Evolutionary conservation across 2,113 vertebrate species (phyloP).

Genomic region (Daboia siamensis): DNA sequence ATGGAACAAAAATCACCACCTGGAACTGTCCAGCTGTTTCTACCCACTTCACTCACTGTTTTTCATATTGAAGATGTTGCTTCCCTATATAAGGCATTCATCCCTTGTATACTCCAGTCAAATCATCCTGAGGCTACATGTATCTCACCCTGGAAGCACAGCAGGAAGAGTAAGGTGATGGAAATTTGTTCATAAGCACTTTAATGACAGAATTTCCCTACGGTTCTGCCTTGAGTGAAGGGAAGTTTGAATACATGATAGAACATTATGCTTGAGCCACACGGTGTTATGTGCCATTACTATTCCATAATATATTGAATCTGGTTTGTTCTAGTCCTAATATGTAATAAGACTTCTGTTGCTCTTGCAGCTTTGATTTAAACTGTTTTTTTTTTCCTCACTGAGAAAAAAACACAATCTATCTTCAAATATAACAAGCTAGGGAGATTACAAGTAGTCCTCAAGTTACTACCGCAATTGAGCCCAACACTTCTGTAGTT

Average conservation of each 20-base stretch:
- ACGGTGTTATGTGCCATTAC: background rate
- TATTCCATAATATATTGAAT: slow-evolving; percentile 17
- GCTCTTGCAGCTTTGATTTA: slow-evolving; percentile 10
- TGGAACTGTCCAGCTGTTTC: background rate
- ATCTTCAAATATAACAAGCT: background rate
- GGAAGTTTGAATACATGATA: too few species aligned
- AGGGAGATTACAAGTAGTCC: background rate
- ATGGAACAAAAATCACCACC: background rate
- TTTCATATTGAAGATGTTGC: background rate
- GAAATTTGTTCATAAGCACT: background rate
- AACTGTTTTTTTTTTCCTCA: background rate
- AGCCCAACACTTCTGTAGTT: background rate
- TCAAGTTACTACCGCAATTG: background rate
- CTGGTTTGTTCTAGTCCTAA: background rate
- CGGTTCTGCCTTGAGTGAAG: background rate
- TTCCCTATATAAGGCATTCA: background rate
- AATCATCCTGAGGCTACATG: background rate
- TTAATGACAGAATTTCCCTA: background rate
- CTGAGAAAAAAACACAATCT: background rate
- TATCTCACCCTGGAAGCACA: background rate
- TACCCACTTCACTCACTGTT: background rate
- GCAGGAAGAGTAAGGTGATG: background rate
- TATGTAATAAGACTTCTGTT: background rate
- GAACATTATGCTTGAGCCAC: background rate
- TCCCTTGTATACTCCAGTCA: background rate